Base-by-base conservation (phyloP, 2,888 invertebrate genomes). In the Ochropleura leucogaster region DNA sequence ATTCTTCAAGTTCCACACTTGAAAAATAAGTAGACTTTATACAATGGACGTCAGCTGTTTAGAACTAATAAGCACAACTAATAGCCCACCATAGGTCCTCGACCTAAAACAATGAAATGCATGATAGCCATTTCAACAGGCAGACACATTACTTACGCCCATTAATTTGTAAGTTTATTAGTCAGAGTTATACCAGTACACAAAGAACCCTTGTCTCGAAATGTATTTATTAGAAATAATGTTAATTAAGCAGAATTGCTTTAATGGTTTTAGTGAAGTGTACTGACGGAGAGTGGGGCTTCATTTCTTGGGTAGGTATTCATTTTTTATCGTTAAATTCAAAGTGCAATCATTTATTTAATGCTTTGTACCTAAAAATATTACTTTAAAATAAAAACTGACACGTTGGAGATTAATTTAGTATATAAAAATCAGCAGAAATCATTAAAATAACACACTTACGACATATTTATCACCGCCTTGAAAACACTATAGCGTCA, bases 141-240 rank as follows among this genome's bases (percentile, higher is more conserved):
- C 84, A 72, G 76, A 85, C 83, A 72, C 77, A 83, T 80, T 74
- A 77, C 55, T 72, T 60, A 75, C 80, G 64, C 40, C 64, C 62
- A 72, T 74, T 72, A 76, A 77, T 80, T 83, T 78, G 62, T 53
- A 74, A 79, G 71, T 85, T 72, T 70, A 78, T 74, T 79, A 76
- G 46, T 74, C 63, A 60, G 57, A 65, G 57, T 72, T 59, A 57
- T 53, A 72, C 63, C 14, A 70, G 51, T 53, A 69, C 60, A 82
- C 81, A 84, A 84, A 79, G 84, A 72, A 71, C 66, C 51, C 73
- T 75, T 72, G 77, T 72, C 70, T 77, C 14, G 6, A 53, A 70
- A 8, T 42, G 12, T 75, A 79, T 82, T 84, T 75, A 80, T 82
- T 72, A 65, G 69, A 82, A 80, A 64, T 75, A 75, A 60, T 2